These are phyloP conservation scores for Empis livida DNA, from an alignment of 2,888 invertebrate species.

Conservation along the genomic window DNA sequence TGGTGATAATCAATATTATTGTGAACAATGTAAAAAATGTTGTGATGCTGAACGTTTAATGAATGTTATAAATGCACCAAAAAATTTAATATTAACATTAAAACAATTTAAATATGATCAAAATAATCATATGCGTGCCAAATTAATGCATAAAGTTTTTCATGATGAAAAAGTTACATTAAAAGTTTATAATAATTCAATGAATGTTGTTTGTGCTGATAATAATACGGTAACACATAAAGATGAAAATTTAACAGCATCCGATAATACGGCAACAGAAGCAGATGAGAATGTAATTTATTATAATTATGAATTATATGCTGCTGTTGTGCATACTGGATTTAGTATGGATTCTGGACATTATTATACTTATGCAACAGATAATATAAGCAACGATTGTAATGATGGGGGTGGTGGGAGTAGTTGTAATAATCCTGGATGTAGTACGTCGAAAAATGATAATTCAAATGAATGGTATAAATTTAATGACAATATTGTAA, in stretches of 20 bases:
- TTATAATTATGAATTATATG: conserved; percentile 55
- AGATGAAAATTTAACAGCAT: background rate
- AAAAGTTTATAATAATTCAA: background rate
- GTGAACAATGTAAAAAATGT: conserved; percentile 58
- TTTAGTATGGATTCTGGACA: conserved; percentile 75
- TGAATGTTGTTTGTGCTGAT: background rate
- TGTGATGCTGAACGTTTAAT: conserved; percentile 65
- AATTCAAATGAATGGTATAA: conserved; percentile 47
- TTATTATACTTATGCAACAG: conserved; percentile 71
- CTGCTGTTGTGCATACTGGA: conserved; percentile 75
- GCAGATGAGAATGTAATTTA: conserved; percentile 26
- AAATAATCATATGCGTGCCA: conserved; percentile 60
- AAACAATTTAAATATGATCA: conserved; percentile 68
- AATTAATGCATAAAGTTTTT: conserved; percentile 56
- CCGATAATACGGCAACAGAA: too few relatives aligned
- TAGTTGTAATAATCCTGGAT: too few relatives aligned
- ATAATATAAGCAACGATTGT: conserved; percentile 24
- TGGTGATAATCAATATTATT: conserved; percentile 73
- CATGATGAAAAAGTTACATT: conserved; percentile 44
- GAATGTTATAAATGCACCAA: conserved; percentile 57
- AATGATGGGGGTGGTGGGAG: too few relatives aligned
- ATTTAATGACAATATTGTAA: conserved; percentile 69
- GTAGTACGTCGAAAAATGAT: too few relatives aligned
- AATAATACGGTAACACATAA: too few relatives aligned
- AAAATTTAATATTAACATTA: conserved; percentile 64